Base-by-base conservation (phyloP, 2,888 invertebrate genomes). In the Zygothrica quintamaculata region DNA sequence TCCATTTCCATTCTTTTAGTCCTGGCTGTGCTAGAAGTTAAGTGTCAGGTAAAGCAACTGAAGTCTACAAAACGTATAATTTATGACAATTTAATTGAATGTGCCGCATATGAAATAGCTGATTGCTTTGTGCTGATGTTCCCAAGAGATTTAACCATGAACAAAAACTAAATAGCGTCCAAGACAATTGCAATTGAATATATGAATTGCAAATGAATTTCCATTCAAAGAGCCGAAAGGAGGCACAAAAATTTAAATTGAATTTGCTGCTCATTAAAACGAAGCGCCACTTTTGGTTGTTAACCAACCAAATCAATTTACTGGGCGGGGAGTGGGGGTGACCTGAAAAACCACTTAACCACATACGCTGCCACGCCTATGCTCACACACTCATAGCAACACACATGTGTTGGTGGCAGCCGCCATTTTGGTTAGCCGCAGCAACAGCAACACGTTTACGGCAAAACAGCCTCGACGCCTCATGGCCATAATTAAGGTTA, bases 11-110 rank as follows among this genome's bases (percentile, higher is more conserved):
- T 26, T 25, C 18, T n/a, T n/a, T n/a, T n/a, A n/a, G n/a, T n/a
- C n/a, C n/a, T n/a, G n/a, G n/a, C n/a, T n/a, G n/a, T n/a, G n/a
- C n/a, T n/a, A n/a, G n/a, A n/a, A n/a, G n/a, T n/a, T n/a, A n/a
- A n/a, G n/a, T n/a, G n/a, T 29, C 36, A 64, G 52, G 55, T 37
- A 50, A 48, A 71, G 66, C 16, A 50, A 11, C 22, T 31, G 39
- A 31, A 15, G 22, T 11, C 46, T 13, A 22, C 53, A 25, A 53
- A 68, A 64, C 69, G 73, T 74, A 68, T 87, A 88, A 88, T 88
- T 82, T 80, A 87, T 85, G 82, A 78, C 80, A 85, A 87, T 80
- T 79, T 76, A 87, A 88, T 84, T 82, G 84, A 80, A 76, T 73
- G 70, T 64, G 50, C 66, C 59, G 62, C 69, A 69, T 62, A 71